Evolutionary conservation across 1,140 invertebrate genomes (phyloP).

Genomic region (Panulirus ornatus): DNA sequence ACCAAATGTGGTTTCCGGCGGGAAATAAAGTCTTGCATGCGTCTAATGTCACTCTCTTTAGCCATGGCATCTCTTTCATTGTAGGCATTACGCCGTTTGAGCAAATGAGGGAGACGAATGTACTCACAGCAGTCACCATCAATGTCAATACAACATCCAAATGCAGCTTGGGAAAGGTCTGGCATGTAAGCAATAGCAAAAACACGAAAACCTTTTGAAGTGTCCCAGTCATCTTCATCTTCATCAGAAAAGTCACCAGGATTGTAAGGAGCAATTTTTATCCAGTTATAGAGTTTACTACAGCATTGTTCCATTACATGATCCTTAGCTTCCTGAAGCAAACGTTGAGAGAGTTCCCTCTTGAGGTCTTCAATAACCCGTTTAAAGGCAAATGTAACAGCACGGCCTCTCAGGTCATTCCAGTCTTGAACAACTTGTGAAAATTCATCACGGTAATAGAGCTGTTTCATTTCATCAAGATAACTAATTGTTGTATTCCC

Average conservation of each 20-base stretch:
- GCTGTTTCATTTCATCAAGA: slow-evolving; percentile 93
- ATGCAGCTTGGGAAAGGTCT: slow-evolving; percentile 91
- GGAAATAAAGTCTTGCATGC: slow-evolving; percentile 90
- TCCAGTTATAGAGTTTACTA: slow-evolving; percentile 92
- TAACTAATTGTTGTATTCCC: slow-evolving; percentile 87
- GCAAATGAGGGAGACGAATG: slow-evolving; percentile 89
- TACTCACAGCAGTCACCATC: slow-evolving; percentile 96
- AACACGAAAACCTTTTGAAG: slow-evolving; percentile 89
- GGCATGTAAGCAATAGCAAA: slow-evolving; percentile 93
- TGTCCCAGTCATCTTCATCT: slow-evolving; percentile 95
- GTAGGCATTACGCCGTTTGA: slow-evolving; percentile 89
- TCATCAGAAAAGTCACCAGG: slow-evolving; percentile 83
- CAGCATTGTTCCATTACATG: slow-evolving; percentile 90
- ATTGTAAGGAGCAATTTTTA: slow-evolving; percentile 93
- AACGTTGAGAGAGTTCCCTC: slow-evolving; percentile 89
- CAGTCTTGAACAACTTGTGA: slow-evolving; percentile 97
- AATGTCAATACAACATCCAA: slow-evolving; percentile 90
- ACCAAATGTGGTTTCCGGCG: slow-evolving; percentile 96
- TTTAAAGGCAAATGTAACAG: slow-evolving; percentile 91
- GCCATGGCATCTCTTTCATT: slow-evolving; percentile 85
- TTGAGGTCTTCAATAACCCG: slow-evolving; percentile 93
- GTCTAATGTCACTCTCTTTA: slow-evolving; percentile 90
- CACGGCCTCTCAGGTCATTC: slow-evolving; percentile 93
- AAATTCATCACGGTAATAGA: slow-evolving; percentile 97
- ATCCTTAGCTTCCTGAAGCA: slow-evolving; percentile 93